Evolutionary conservation across 2,797 vertebrate species (phyloP).

Genomic region (Cetoscarus ocellatus): DNA sequence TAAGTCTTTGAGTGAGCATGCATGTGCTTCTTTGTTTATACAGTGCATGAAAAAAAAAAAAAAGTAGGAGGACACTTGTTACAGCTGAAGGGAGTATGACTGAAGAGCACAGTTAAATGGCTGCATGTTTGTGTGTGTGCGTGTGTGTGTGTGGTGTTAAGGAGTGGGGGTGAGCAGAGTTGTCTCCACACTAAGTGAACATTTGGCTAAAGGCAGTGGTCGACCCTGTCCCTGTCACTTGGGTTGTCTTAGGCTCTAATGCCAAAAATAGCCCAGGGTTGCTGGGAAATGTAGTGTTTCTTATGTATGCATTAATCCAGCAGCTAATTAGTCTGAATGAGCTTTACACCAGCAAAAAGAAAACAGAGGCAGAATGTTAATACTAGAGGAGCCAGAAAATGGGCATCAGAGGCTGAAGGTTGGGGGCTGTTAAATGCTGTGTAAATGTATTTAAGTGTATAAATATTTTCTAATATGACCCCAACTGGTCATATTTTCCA

Average conservation of each 20-base stretch:
- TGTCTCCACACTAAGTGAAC: constrained; percentile 53
- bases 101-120: constrained; percentile 28
- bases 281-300: constrained; percentile 47
- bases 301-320: constrained; percentile 39
- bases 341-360: constrained; percentile 9
- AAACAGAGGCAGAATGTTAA: background rate
- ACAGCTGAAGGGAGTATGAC: constrained; percentile 34
- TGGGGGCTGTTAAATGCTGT: background rate
- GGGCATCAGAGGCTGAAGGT: background rate
- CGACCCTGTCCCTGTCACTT: constrained; percentile 47
- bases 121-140: background rate
- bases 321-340: constrained; percentile 43
- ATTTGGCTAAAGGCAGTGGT: constrained; percentile 63
- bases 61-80: constrained; percentile 28
- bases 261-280: constrained; percentile 40
- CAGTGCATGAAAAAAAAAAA: constrained; percentile 27
- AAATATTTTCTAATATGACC: too few species aligned
- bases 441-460: too few species aligned
- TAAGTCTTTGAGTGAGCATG: background rate
- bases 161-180: background rate
- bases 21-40: background rate
- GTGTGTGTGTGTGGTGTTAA: background rate
- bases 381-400: background rate
- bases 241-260: constrained; percentile 24
- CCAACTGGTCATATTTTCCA: too few species aligned